These are phyloP conservation scores for Meiosimyza decipiens DNA, from an alignment of 2,888 invertebrate species.

Conservation along the genomic window DNA sequence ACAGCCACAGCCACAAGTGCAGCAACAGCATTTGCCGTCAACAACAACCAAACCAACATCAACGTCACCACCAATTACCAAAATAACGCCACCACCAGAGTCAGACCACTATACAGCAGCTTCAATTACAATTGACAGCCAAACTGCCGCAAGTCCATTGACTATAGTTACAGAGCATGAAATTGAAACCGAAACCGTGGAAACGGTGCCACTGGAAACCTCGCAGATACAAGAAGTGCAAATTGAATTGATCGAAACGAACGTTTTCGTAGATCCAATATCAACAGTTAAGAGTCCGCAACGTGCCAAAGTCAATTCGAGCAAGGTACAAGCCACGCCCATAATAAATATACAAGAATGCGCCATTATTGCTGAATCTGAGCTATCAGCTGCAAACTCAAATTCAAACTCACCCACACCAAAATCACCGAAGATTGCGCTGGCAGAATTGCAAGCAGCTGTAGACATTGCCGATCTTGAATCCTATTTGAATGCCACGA, in stretches of 20 bases:
- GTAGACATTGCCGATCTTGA: too few relatives aligned
- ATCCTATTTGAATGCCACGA: too few relatives aligned
- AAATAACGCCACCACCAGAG: conserved; percentile 47
- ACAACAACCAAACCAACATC: conserved; percentile 47
- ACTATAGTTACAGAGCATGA: conserved; percentile 28
- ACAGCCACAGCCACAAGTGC: conserved; percentile 34
- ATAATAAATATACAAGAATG: conserved; percentile 51
- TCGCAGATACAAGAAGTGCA: conserved; percentile 55
- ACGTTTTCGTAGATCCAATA: conserved; percentile 37
- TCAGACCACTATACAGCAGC: conserved; percentile 32
- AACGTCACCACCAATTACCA: conserved; percentile 50
- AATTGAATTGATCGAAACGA: conserved; percentile 58
- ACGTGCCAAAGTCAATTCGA: conserved; percentile 29
- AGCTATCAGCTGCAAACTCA: not conserved
- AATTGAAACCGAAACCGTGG: conserved; percentile 22
- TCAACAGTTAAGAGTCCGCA: conserved; percentile 22
- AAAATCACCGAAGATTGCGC: not conserved
- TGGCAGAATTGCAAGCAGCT: not conserved
- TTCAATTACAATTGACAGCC: conserved; percentile 5
- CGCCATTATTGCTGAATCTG: conserved; percentile 1
- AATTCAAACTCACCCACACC: conserved; percentile 27
- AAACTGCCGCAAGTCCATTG: conserved; percentile 27
- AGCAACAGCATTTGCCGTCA: conserved; percentile 31
- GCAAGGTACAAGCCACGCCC: conserved; percentile 43
- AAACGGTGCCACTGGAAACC: conserved; percentile 41